Conservation (phyloP, 2,888 invertebrate genomes). For the Julus scandinavius region DNA sequence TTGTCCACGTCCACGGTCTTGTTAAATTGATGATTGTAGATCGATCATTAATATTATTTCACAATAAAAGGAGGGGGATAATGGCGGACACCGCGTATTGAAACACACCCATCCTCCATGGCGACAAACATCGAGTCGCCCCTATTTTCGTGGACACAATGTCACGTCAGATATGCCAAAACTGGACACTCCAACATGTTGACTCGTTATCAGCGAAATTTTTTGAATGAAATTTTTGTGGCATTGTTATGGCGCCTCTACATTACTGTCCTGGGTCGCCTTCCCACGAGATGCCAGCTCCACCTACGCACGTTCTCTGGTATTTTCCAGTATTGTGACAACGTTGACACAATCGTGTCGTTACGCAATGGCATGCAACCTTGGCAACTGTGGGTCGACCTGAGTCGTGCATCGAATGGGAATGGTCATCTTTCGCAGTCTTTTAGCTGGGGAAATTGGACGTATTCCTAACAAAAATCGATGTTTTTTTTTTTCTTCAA, state of each 20-base stretch:
- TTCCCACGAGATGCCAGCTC: conserved; percentile 42
- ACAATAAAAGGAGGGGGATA: conserved; percentile 24
- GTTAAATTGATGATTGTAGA: conserved; percentile 30
- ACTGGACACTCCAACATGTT: neutral
- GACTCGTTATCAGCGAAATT: neutral
- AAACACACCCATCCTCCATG: neutral
- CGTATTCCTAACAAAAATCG: conserved; percentile 7
- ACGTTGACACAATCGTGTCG: neutral
- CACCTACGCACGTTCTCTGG: neutral
- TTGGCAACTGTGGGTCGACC: conserved; percentile 4
- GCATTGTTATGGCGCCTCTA: neutral
- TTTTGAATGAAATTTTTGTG: conserved; percentile 8
- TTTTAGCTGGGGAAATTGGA: conserved; percentile 1
- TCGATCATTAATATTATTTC: conserved; percentile 38
- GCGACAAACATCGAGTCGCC: neutral
- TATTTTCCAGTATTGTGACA: neutral
- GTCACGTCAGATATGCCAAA: neutral
- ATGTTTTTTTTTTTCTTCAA: neutral
- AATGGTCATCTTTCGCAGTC: conserved; percentile 13
- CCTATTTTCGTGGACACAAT: neutral
- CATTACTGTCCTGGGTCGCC: neutral
- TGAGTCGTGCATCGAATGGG: neutral
- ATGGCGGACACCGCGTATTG: neutral
- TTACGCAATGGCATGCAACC: conserved; percentile 25
- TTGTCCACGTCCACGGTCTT: neutral